Base-by-base conservation (phyloP, 2,888 invertebrate genomes). In the Acanthacorydalis orientalis region DNA sequence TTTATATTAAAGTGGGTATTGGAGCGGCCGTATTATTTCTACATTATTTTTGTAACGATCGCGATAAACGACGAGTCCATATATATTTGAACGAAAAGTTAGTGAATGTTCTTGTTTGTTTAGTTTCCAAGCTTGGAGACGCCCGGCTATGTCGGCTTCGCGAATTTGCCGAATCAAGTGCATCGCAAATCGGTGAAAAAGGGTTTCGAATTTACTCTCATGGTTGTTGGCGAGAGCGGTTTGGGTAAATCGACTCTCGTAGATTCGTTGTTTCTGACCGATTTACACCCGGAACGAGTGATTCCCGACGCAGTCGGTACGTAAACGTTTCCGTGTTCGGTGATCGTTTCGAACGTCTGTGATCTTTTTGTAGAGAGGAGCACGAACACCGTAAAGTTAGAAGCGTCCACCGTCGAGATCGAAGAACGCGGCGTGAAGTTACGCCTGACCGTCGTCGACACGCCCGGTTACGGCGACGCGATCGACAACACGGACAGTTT, bases 121-220 rank as follows among this genome's bases (percentile, higher is more conserved):
- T 65, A 88, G 87, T 89, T 88, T 69, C 80, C 86, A 46, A 83
- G 81, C 59, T 66, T 87, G 55, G 88, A 88, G 65, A 85, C 87
- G 0, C 85, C 87, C 32, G 87, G 87, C 16, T 95, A 93, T 69
- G 82, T 91, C 35, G 91, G 91, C 3, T 91, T 91, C 67, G 95
- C 93, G 45, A 95, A 95, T 71, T 68, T 96, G 37, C 95, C 95
- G 1, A 93, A 95, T 67, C 95, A 95, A 68, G 93, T 96, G 31
- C 93, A 96, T 65, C 74, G 95, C 52, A 96, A 96, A 67, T 93
- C 92, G 1, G 95, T 95, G 47, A 96, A 96, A 67, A 95, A 93
- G 63, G 95, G 95, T 16, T 96, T 96, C 63, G 95, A 95, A 68
- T 96, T 96, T 64, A 95, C 95, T 1, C 69, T 96, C 10, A 95